Evolutionary conservation across 2,888 invertebrate species (phyloP).

Genomic region (Lathronympha strigana): DNA sequence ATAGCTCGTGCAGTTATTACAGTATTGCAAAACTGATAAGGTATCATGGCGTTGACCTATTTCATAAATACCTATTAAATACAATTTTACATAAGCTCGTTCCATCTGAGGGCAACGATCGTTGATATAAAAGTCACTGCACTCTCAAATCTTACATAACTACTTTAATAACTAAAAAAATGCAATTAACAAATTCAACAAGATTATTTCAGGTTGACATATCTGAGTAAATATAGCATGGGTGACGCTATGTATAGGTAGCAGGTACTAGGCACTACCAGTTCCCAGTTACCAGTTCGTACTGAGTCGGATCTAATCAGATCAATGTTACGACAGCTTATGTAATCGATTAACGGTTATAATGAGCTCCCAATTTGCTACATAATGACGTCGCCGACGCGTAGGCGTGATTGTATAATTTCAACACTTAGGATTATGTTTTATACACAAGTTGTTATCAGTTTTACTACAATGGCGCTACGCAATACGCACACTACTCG

Average conservation of each 20-base stretch:
- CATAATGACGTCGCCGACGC: conserved; percentile 8
- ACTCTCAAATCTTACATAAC: background rate
- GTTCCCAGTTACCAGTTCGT: conserved; percentile 7
- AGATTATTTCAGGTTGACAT: no score
- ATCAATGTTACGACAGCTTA: conserved; percentile 23
- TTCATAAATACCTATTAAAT: background rate
- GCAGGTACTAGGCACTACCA: background rate
- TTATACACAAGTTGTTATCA: conserved; percentile 31
- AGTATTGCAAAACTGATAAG: conserved; percentile 8
- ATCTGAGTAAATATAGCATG: no score
- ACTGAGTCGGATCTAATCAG: conserved; percentile 19
- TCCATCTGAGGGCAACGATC: background rate
- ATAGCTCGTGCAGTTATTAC: conserved; percentile 14
- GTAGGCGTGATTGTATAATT: conserved; percentile 34
- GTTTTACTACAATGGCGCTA: conserved; percentile 27
- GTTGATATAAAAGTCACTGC: background rate
- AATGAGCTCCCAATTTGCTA: conserved; percentile 32
- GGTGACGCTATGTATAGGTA: no score
- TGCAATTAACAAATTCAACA: background rate
- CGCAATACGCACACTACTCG: conserved; percentile 31
- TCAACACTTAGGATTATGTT: conserved; percentile 23
- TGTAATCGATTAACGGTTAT: conserved; percentile 24
- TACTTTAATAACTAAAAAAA: background rate
- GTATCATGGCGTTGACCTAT: conserved; percentile 15
- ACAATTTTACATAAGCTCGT: no score